Base-by-base conservation (phyloP, 2,113 vertebrate genomes). In the Bubo scandiacus region DNA sequence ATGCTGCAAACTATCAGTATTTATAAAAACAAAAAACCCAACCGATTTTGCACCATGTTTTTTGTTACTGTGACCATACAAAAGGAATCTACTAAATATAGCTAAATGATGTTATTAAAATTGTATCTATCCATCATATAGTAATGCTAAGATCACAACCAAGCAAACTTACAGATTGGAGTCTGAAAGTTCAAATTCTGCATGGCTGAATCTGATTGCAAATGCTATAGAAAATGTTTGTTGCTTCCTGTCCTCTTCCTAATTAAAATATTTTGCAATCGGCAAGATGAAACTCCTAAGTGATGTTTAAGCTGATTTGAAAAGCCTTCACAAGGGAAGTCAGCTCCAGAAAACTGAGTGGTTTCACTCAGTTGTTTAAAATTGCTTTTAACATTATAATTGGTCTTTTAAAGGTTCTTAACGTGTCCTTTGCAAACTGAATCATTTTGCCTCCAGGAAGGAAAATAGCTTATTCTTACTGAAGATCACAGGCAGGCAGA, bases 1-100 rank as follows among this genome's bases (percentile, higher is more conserved):
- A 97, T 98, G 98, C 97, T 98, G 97, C 98, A 98, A 94, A 96
- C 95, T 90, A 94, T 97, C 98, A 98, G 98, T 98, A 98, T 98
- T 98, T 98, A 97, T 98, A 94, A 95, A 98, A 97, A 29, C 88
- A 68, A 81, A 90, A 94, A 97, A 79, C 23, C 78, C 94, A 77
- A 97, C 97, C 97, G 98, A 98, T 98, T 97, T 98, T 97, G 98
- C 98, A 98, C 97, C 97, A 90, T 97, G 88, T 95, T 98, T 97
- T 47, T 96, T 98, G 96, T 98, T 98, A 97, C 98, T 97, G 97
- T 98, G 98, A 97, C 97, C 97, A 90, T 90, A 93, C 96, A 94
- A 96, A 98, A 97, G 90, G 47, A 82, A 81, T 96, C 86, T 97
- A 90, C 95, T 96, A 97, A 97, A 55, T 88, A 15, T 71, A 93